Evolutionary conservation across 2,113 vertebrate genomes (phyloP).

Genomic region (Apistogramma diplotaenia): DNA sequence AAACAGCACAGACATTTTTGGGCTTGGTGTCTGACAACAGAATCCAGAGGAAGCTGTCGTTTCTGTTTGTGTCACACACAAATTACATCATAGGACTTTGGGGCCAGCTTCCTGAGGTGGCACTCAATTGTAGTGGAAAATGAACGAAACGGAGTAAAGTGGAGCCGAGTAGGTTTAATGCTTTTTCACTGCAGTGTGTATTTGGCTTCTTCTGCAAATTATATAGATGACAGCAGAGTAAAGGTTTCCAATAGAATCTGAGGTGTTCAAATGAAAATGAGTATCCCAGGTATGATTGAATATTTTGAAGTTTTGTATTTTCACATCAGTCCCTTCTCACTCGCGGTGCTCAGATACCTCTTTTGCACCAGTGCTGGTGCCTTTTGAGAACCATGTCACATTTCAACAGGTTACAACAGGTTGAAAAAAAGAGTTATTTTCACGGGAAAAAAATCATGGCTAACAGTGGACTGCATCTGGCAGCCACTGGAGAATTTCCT

Average conservation of each 20-base stretch:
- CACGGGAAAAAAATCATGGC: background rate
- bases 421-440: background rate
- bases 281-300: no score
- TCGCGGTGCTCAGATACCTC: background rate
- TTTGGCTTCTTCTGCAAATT: background rate
- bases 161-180: no score
- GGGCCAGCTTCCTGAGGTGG: no score
- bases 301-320: no score
- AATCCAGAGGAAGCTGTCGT: no score
- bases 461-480: background rate
- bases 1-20: no score
- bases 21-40: no score
- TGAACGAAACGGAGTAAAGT: no score
- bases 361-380: background rate
- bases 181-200: fast-evolving
- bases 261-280: no score
- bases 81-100: no score
- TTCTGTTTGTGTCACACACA: no score
- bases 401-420: background rate
- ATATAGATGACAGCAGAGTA: background rate
- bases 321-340: background rate
- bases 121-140: no score
- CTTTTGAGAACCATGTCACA: background rate
- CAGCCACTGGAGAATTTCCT: background rate
- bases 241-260: background rate